phyloP scores from a whole-genome alignment of 2,888 invertebrate species.

The Limnephilus rhombicus region DNA sequence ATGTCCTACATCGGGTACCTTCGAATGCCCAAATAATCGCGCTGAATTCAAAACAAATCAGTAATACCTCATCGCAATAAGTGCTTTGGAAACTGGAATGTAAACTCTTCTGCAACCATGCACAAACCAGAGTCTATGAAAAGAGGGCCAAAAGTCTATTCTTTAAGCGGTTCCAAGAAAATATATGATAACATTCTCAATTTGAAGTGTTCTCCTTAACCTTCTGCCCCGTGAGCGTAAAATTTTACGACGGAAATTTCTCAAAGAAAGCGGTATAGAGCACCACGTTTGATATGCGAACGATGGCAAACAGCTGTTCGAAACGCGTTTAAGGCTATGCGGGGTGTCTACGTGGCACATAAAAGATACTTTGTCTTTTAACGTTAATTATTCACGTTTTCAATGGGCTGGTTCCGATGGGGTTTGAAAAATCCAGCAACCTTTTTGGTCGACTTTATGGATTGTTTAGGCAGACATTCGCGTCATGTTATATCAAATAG shows the following conservation, averaged over 20 bases:
- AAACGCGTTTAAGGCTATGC: neutral
- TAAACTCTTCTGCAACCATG: neutral
- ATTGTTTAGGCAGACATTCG: neutral
- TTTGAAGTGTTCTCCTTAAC: conserved; percentile 19
- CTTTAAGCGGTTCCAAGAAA: conserved; percentile 10
- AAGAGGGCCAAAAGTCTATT: neutral
- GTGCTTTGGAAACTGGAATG: neutral
- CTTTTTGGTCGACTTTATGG: neutral
- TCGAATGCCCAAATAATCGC: neutral
- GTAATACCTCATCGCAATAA: neutral
- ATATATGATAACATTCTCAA: conserved; percentile 19
- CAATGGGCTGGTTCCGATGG: too few relatives aligned
- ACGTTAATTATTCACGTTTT: neutral
- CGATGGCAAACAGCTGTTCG: conserved; percentile 4
- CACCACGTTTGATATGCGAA: neutral
- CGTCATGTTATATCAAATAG: neutral
- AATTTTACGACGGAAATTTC: conserved; percentile 57
- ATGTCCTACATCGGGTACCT: neutral
- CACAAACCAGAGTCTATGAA: neutral
- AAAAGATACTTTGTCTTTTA: neutral
- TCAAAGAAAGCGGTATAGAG: conserved; percentile 45
- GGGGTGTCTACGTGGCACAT: neutral
- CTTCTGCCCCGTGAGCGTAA: conserved; percentile 50
- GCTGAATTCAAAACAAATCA: neutral
- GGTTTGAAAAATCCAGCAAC: neutral